Conservation (phyloP, 2,113 vertebrate species). For the Amazona vittata region DNA sequence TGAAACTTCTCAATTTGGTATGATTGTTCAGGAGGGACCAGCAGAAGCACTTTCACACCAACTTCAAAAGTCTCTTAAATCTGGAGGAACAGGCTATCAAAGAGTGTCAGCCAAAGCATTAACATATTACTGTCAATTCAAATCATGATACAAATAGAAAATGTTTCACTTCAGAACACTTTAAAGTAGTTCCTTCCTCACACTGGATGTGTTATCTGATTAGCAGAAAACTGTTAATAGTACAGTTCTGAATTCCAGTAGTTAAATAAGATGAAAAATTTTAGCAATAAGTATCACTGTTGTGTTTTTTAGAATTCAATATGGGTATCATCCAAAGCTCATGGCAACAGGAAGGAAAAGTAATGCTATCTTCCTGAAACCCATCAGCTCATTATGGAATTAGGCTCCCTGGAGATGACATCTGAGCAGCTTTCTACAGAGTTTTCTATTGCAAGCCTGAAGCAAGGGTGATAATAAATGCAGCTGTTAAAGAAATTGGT, state of each 20-base stretch:
- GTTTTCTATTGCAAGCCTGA: not conserved
- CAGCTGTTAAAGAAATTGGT: not conserved
- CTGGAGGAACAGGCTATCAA: not conserved
- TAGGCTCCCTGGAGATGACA: slow-evolving; percentile 37
- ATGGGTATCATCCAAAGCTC: not conserved
- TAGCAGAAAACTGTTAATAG: not conserved
- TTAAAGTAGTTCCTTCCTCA: not conserved
- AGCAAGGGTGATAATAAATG: not conserved
- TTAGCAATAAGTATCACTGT: not conserved
- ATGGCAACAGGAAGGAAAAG: slow-evolving; percentile 42
- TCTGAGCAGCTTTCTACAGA: not conserved
- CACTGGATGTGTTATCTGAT: not conserved
- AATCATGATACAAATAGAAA: not conserved
- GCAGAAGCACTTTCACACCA: not conserved
- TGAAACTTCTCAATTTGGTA: not conserved
- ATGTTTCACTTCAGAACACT: not conserved
- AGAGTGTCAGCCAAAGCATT: not conserved
- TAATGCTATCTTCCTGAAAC: not conserved
- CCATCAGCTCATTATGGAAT: slow-evolving; percentile 6
- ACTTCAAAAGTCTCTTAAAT: not conserved
- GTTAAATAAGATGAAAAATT: not conserved
- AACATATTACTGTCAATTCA: not conserved
- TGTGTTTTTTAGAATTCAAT: not conserved
- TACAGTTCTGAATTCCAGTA: not conserved
- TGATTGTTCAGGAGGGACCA: not conserved